Base-by-base conservation (phyloP, 2,888 invertebrate species). In the Lasioglossum morio region DNA sequence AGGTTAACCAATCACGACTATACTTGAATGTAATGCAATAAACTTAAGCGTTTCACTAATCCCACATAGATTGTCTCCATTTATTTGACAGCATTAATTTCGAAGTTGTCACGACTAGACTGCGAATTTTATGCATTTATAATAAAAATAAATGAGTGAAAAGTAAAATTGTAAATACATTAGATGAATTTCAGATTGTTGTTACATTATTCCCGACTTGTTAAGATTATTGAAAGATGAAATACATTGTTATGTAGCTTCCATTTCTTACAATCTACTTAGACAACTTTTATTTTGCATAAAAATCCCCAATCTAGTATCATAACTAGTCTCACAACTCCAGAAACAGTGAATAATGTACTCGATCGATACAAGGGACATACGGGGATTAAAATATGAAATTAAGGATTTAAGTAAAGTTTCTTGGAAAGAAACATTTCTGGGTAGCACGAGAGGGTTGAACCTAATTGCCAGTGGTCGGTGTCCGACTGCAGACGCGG, bases 401-500 rank as follows among this genome's bases (percentile, higher is more conserved):
- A 53, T 53, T 53, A 23, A 23, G 23, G 23, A 53, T 53, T 53
- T 8, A 53, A 10, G n/a, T 53, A n/a, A n/a, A 53, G 5, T n/a
- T n/a, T 53, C 53, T 53, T 53, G 53, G 53, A 53, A 60, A 16
- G 16, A 14, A 60, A 60, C 16, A 60, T 60, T 60, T 27, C 60
- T 60, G 27, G 60, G 16, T 27, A 60, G 14, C 14, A 16, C 16
- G 30, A 27, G 34, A 66, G 34, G 34, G 19, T 66, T 34, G 14
- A 60, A 27, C 66, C 66, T 30, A 34, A 66, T 66, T 66, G 19
- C 66, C 34, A 66, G 30, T 34, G 19, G 60, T 14, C 78, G 75
- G 76, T 80, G 86, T 78, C 78, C 78, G 46, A 75, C 48, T 79
- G 87, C 86, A 84, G 89, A 86, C 86, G 72, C 83, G 46, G 57